Evolutionary conservation across 2,797 vertebrate species (phyloP).

Genomic region (Adrianichthys oophorus): DNA sequence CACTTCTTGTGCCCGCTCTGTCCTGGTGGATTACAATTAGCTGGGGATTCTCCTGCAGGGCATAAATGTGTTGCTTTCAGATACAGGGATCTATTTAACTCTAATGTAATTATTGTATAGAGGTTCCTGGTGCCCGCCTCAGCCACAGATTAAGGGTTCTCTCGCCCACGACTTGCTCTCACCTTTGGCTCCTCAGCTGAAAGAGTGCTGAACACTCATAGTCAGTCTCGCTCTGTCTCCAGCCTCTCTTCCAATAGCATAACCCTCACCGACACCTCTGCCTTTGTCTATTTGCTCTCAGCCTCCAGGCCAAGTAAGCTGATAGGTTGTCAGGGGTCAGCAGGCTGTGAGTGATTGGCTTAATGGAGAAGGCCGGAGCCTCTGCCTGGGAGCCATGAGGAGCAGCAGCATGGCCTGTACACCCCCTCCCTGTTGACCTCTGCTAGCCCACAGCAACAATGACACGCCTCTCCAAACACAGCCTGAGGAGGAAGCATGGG

Average conservation of each 20-base stretch:
- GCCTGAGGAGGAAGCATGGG: slow-evolving; percentile 54
- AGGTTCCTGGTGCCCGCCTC: slow-evolving; percentile 78
- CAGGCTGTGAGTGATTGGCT: slow-evolving; percentile 77
- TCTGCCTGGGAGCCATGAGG: slow-evolving; percentile 71
- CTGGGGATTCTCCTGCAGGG: slow-evolving; percentile 82
- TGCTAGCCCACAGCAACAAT: slow-evolving; percentile 63
- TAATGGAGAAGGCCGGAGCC: slow-evolving; percentile 72
- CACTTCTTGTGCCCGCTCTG: slow-evolving; percentile 70
- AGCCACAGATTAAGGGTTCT: slow-evolving; percentile 81
- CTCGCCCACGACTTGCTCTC: slow-evolving; percentile 81
- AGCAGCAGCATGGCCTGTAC: slow-evolving; percentile 55
- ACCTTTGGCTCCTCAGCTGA: slow-evolving; percentile 82
- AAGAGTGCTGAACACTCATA: slow-evolving; percentile 69
- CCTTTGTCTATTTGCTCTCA: slow-evolving; percentile 72
- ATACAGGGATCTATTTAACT: slow-evolving; percentile 84
- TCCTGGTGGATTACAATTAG: slow-evolving; percentile 85
- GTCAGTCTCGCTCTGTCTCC: slow-evolving; percentile 50
- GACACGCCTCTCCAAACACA: slow-evolving; percentile 77
- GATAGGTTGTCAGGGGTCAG: slow-evolving; percentile 79
- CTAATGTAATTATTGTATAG: slow-evolving; percentile 83
- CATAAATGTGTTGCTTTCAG: slow-evolving; percentile 87
- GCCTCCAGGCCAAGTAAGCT: slow-evolving; percentile 70
- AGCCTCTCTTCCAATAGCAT: slow-evolving; percentile 61
- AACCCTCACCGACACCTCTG: slow-evolving; percentile 65
- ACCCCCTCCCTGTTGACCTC: slow-evolving; percentile 69